Base-by-base conservation (phyloP, 2,113 vertebrate species). In the Phoenicopterus ruber region DNA sequence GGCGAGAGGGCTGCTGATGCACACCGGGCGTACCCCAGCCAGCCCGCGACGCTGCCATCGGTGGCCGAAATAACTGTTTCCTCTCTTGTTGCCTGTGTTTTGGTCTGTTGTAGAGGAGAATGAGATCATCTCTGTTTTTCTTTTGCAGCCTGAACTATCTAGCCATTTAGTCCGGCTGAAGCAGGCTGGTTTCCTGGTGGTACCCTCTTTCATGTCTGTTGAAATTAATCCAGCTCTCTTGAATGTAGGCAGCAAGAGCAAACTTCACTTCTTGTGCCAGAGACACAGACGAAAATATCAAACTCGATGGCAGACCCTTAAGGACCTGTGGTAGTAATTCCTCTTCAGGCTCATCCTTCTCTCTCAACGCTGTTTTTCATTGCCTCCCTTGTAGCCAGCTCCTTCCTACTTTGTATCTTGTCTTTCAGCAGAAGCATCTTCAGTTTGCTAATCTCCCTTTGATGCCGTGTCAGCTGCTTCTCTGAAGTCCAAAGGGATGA, bases 401-500 rank as follows among this genome's bases (percentile, higher is more conserved):
- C 36, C 49, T 82, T 67, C 66, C 16, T 42, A 11, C 40, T 89
- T n/a, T 55, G 28, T 50, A 42, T 38, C 26, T 32, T 38, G 47
- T 29, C 49, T 87, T 88, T 77, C 54, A 72, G 73, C 44, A 74
- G 49, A 50, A 81, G 50, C 24, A 62, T 82, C 57, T 61, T 79
- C 61, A n/a, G 20, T 76, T 79, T 71, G 63, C 36, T 93, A 84
- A 85, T 97, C 89, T 52, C 46, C 36, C 78, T 96, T 93, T 94
- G 72, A 92, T 81, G 81, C 22, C 8, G 11, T 0, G 1, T 89
- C 80, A 74, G 59, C 80, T 77, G 38, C 76, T 63, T 62, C 94
- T 95, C 83, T 93, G 83, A 91, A 91, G 57, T 78, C 89, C 89
- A 50, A 86, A 95, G 81, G 54, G 65, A 94, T 63, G 65, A 97